These are phyloP conservation scores for Oncorhynchus mykiss DNA, from an alignment of 2,113 vertebrate genomes.

Conservation along the genomic window DNA sequence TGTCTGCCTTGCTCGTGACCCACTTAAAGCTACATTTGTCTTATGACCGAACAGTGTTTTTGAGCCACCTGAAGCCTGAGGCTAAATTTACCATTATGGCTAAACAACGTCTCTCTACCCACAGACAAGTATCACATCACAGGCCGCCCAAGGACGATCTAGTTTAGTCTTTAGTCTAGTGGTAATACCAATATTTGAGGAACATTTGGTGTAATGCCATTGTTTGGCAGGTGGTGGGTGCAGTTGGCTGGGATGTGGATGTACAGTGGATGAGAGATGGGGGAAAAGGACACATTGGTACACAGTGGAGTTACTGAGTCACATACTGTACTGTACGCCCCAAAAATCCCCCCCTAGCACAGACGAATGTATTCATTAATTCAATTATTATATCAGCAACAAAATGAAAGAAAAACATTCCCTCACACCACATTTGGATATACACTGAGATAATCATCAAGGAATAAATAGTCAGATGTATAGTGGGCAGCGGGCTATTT, in stretches of 20 bases:
- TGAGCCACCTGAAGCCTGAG: no score
- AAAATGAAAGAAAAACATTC: constrained; percentile 45
- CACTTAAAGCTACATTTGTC: background rate
- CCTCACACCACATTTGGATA: constrained; percentile 45
- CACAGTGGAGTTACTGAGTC: background rate
- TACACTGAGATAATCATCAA: constrained; percentile 35
- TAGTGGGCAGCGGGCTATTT: constrained; percentile 17
- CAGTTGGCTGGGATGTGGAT: background rate
- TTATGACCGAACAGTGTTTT: background rate
- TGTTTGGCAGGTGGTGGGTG: constrained; percentile 20
- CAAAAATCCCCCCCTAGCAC: background rate
- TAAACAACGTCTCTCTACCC: no score
- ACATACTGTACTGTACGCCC: constrained; percentile 39
- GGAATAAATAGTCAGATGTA: constrained; percentile 26
- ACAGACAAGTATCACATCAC: no score
- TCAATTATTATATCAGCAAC: constrained; percentile 29
- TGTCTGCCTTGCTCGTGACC: background rate
- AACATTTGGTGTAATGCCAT: background rate
- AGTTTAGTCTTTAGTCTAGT: no score
- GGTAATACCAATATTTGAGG: no score
- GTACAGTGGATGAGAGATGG: background rate
- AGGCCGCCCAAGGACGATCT: no score
- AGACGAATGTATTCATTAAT: constrained; percentile 37
- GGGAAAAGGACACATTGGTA: constrained; percentile 7
- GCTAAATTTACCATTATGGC: no score